These are phyloP conservation scores for Phoeniculus purpureus DNA, from an alignment of 2,797 vertebrate genomes.

Conservation along the genomic window DNA sequence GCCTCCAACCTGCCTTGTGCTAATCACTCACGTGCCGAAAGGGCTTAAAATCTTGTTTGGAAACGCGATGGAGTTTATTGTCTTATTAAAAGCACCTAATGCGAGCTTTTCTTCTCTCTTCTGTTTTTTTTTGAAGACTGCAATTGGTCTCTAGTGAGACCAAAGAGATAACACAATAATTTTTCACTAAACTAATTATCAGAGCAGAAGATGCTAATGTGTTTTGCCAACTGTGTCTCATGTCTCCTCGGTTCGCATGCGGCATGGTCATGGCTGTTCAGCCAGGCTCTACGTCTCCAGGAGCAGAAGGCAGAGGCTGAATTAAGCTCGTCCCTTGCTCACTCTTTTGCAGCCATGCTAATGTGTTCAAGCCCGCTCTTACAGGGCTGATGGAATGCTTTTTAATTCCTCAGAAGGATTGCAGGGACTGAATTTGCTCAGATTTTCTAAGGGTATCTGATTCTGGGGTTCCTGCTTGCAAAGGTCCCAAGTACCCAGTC, in stretches of 20 bases:
- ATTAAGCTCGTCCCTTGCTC: not conserved
- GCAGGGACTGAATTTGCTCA: not conserved
- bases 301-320: not conserved
- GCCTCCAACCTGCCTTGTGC: conserved; percentile 38
- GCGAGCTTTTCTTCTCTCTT: conserved; percentile 21
- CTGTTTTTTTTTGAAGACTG: conserved; percentile 18
- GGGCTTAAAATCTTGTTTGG: conserved; percentile 23
- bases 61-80: conserved; percentile 38
- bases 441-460: not conserved
- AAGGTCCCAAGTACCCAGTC: not conserved
- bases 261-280: not conserved
- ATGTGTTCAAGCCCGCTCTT: not conserved
- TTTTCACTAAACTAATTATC: conserved; percentile 79
- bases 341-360: not conserved
- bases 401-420: not conserved
- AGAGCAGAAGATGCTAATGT: conserved; percentile 74
- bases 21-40: conserved; percentile 38
- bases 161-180: conserved; percentile 72
- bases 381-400: not conserved
- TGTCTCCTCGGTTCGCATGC: conserved; percentile 6
- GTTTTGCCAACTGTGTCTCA: conserved; percentile 64
- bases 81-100: conserved; percentile 67
- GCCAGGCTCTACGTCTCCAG: not conserved
- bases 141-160: conserved; percentile 70
- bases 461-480: not conserved